Conservation (phyloP, 1,140 invertebrate genomes). For the Argopecten irradians region DNA sequence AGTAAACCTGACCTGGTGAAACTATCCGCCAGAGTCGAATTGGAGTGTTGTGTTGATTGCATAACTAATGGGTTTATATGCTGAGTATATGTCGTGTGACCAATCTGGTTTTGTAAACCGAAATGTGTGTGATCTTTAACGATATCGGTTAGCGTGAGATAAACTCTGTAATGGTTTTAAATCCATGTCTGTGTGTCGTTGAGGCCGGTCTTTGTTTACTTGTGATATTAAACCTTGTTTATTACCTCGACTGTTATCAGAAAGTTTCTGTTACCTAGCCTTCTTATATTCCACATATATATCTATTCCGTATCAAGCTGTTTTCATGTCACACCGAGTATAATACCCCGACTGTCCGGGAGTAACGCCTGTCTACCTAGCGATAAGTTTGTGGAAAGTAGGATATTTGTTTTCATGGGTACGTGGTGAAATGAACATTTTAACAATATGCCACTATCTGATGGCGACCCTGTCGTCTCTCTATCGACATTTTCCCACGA, state of each 20-base stretch:
- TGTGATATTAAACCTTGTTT: not conserved
- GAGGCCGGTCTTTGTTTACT: not conserved
- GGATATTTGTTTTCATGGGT: slow-evolving; percentile 10
- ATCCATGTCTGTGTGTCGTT: not conserved
- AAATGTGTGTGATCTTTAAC: not conserved
- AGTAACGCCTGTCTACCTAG: slow-evolving; percentile 6
- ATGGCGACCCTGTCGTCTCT: slow-evolving; percentile 5
- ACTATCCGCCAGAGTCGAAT: too few species aligned
- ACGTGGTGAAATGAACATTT: slow-evolving; percentile 21
- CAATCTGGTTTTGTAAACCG: not conserved
- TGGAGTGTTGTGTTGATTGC: not conserved
- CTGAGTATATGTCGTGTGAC: not conserved
- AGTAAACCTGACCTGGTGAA: too few species aligned
- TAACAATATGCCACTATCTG: not conserved
- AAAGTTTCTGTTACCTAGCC: not conserved
- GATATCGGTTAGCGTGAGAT: not conserved
- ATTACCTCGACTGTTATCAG: slow-evolving; percentile 1
- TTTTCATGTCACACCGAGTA: not conserved
- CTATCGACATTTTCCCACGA: slow-evolving; percentile 8
- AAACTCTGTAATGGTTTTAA: not conserved
- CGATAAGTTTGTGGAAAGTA: slow-evolving; percentile 21
- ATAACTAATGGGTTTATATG: not conserved
- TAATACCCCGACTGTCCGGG: not conserved
- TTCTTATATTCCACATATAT: not conserved
- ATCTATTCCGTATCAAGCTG: not conserved